Conservation (phyloP, 2,113 vertebrate genomes). For the Gymnobelideus leadbeateri region DNA sequence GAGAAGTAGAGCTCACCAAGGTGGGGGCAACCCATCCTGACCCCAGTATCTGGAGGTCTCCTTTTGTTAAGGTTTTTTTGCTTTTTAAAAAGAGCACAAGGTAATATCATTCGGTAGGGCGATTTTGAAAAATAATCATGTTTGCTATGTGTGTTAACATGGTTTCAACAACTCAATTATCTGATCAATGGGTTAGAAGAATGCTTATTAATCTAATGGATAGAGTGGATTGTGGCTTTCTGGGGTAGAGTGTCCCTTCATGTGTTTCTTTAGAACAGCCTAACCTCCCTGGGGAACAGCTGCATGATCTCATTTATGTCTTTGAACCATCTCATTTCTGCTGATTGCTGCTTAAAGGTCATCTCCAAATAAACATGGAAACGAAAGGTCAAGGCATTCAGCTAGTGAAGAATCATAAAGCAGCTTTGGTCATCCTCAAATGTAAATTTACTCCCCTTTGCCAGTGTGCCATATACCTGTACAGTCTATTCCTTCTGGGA, state of each 20-base stretch:
- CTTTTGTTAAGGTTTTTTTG: neutral
- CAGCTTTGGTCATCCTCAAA: neutral
- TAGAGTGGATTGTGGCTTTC: neutral
- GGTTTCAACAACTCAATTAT: neutral
- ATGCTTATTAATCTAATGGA: slow-evolving; percentile 37
- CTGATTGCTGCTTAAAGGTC: slow-evolving; percentile 78
- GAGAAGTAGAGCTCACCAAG: fast-evolving
- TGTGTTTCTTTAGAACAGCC: slow-evolving; percentile 9
- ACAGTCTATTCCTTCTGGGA: neutral
- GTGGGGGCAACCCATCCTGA: neutral
- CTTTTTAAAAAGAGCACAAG: neutral
- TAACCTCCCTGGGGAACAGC: slow-evolving; percentile 53
- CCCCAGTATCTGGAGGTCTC: neutral
- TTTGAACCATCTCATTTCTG: slow-evolving; percentile 70
- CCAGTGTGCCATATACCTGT: neutral
- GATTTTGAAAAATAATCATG: slow-evolving; percentile 47
- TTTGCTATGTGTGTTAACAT: slow-evolving; percentile 46
- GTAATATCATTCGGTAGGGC: slow-evolving; percentile 29
- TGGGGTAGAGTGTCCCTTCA: slow-evolving; percentile 11
- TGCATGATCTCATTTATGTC: slow-evolving; percentile 73
- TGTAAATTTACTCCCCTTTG: neutral
- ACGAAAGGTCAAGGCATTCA: slow-evolving; percentile 69
- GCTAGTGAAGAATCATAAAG: slow-evolving; percentile 22
- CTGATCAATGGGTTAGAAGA: neutral
- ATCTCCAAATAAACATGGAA: slow-evolving; percentile 71